phyloP scores from a whole-genome alignment of 2,113 vertebrate genomes.

The Calyptommatus sinebrachiatus region DNA sequence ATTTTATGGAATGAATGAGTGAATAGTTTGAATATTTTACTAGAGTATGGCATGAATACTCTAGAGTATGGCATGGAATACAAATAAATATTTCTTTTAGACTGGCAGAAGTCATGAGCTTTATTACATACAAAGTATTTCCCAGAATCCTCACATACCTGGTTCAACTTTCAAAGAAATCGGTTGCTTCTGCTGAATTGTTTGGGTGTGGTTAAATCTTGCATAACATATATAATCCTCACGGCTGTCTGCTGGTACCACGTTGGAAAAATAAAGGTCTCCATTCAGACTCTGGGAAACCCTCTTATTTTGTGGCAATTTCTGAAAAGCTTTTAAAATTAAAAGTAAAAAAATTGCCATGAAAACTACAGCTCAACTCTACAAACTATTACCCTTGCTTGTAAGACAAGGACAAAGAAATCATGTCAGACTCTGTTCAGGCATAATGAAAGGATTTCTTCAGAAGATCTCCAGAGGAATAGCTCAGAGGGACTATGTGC shows the following conservation, averaged over 20 bases:
- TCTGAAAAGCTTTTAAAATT: constrained; percentile 85
- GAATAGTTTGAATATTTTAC: no score
- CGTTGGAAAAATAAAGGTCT: constrained; percentile 97
- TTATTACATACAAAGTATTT: constrained; percentile 4
- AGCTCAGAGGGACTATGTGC: no score
- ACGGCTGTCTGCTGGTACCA: constrained; percentile 85
- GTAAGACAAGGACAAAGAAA: background rate
- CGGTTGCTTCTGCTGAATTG: constrained; percentile 98
- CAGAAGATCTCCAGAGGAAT: no score
- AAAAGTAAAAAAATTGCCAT: constrained; percentile 38
- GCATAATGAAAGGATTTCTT: no score
- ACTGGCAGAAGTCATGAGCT: background rate
- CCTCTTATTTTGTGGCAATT: constrained; percentile 86
- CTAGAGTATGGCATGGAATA: no score
- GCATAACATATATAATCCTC: constrained; percentile 98
- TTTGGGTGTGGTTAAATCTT: constrained; percentile 96
- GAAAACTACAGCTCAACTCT: background rate
- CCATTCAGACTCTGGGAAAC: constrained; percentile 96
- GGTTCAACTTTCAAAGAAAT: constrained; percentile 90
- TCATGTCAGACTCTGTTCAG: no score
- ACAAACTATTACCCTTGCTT: background rate
- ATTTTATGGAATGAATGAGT: no score
- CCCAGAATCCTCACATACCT: constrained; percentile 77
- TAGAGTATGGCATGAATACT: no score
- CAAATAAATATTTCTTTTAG: no score